Evolutionary conservation across 2,888 invertebrate genomes (phyloP).

Genomic region (Ommatoiulus sabulosus): DNA sequence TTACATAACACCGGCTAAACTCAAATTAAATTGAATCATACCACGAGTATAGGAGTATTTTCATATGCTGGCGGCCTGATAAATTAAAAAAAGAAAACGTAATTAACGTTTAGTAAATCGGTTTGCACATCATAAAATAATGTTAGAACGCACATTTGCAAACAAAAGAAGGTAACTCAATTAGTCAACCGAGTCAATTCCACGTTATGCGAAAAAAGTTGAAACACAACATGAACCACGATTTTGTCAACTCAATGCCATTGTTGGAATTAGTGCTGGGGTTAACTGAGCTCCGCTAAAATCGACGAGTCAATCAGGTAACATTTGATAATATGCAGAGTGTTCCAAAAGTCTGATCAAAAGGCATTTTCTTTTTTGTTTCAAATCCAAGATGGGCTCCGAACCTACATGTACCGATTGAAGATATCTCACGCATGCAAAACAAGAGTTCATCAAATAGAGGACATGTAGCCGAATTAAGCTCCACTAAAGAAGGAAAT

Average conservation of each 20-base stretch:
- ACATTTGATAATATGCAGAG: no score
- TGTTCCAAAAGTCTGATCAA: no score
- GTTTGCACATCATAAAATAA: constrained; percentile 36
- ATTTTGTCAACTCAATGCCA: no score
- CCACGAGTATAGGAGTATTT: constrained; percentile 48
- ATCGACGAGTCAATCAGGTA: background rate
- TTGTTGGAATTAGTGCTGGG: no score
- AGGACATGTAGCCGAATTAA: no score
- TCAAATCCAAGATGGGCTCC: no score
- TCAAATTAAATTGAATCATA: constrained; percentile 48
- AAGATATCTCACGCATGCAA: no score
- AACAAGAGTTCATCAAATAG: no score
- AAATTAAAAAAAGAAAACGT: constrained; percentile 47
- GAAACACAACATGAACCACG: no score
- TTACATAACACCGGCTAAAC: constrained; percentile 45
- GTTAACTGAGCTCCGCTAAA: background rate
- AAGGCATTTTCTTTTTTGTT: no score
- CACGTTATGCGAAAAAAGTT: background rate
- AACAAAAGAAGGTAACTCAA: constrained; percentile 27
- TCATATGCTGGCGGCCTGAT: constrained; percentile 48
- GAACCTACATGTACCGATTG: no score
- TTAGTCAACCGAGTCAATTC: constrained; percentile 41
- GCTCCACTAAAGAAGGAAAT: no score
- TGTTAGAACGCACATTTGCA: constrained; percentile 38
- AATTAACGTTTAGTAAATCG: constrained; percentile 48